Conservation (phyloP, 2,113 vertebrate genomes). For the Myanophis thanlyinensis region DNA sequence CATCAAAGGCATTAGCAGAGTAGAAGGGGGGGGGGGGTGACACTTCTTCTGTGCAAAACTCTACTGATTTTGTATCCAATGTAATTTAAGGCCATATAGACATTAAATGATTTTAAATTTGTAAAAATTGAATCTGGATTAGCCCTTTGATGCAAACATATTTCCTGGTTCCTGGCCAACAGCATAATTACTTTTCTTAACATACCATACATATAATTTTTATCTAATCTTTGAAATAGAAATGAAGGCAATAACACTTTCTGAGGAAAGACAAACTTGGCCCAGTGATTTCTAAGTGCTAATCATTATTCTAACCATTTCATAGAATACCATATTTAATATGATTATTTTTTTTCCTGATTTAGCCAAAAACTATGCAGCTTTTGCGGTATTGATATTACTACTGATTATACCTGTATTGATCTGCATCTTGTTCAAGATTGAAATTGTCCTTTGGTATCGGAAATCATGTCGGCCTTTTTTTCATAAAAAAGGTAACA, state of each 20-base stretch:
- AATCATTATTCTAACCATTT: neutral
- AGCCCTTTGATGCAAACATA: neutral
- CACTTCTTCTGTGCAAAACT: neutral
- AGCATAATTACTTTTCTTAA: neutral
- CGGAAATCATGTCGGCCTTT: constrained; percentile 71
- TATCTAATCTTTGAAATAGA: neutral
- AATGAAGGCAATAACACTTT: neutral
- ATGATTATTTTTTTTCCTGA: constrained; percentile 12
- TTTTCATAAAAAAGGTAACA: constrained; percentile 75
- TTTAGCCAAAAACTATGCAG: constrained; percentile 68
- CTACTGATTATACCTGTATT: constrained; percentile 58
- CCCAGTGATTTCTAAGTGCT: neutral
- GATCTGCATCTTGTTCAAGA: constrained; percentile 75
- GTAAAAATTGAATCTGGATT: neutral
- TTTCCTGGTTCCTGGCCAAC: neutral
- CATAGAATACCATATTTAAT: neutral
- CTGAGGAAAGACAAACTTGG: neutral
- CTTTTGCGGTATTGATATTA: constrained; percentile 53
- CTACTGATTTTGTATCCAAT: neutral
- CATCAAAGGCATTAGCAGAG: neutral
- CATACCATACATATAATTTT: neutral
- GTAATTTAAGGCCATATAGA: neutral
- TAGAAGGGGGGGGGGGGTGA: neutral
- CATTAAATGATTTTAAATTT: neutral
- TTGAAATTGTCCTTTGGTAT: constrained; percentile 81